Percentiles rank a stretch among this genome's conserved stretches.
Evolutionary conservation across 2,888 invertebrate species (phyloP).

Genomic region (Microplitis manilae): DNA sequence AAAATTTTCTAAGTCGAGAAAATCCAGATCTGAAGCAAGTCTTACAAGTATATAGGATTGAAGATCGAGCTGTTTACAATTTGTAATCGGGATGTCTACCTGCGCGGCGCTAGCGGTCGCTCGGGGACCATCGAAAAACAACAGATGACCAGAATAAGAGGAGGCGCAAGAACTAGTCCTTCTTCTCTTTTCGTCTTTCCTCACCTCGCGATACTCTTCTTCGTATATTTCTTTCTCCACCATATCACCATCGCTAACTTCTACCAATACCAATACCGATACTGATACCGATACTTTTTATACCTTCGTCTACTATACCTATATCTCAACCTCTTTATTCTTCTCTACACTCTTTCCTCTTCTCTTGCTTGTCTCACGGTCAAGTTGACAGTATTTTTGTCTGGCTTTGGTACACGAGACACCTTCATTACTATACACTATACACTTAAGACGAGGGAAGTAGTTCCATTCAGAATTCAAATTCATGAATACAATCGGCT

Average conservation of each 20-base stretch:
- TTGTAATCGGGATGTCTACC: conserved; percentile 63
- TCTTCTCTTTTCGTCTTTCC: conserved; percentile 27
- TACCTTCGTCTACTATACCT: not conserved
- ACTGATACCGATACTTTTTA: not conserved
- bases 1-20: not conserved
- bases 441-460: conserved; percentile 46
- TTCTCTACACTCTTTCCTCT: not conserved
- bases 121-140: conserved; percentile 60
- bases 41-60: not conserved
- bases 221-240: not conserved
- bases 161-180: conserved; percentile 53
- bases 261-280: not conserved
- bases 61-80: conserved; percentile 61
- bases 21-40: not conserved
- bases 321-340: not conserved
- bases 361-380: conserved; percentile 38
- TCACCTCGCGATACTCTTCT: conserved; percentile 26
- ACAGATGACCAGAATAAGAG: conserved; percentile 51
- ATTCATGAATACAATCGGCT: conserved; percentile 60
- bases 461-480: conserved; percentile 63
- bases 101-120: conserved; percentile 58
- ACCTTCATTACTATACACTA: conserved; percentile 66
- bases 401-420: conserved; percentile 55
- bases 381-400: conserved; percentile 65
- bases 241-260: not conserved